Evolutionary conservation across 2,113 vertebrate species (phyloP).

Genomic region (Actenoides hombroni): DNA sequence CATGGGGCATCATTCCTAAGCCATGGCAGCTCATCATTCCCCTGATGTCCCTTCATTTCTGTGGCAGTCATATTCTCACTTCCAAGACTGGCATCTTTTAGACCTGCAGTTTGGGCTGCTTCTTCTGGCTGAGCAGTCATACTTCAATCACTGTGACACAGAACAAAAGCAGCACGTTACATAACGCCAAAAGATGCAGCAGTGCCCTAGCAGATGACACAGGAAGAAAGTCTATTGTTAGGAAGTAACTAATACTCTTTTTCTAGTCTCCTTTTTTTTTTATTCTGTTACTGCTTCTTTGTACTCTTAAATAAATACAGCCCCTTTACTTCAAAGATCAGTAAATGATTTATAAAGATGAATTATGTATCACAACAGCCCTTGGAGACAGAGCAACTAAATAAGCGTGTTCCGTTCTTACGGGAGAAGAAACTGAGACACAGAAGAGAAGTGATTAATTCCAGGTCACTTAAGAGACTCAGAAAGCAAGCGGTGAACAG

Average conservation of each 20-base stretch:
- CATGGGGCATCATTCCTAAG: not conserved
- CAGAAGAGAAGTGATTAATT: slow-evolving; percentile 30
- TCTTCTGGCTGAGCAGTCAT: slow-evolving; percentile 4
- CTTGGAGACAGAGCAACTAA: slow-evolving; percentile 23
- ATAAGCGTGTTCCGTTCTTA: not conserved
- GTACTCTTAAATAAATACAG: slow-evolving; percentile 32
- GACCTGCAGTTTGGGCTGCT: not conserved
- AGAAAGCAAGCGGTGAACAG: not conserved
- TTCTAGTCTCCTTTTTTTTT: not conserved
- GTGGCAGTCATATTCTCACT: not conserved
- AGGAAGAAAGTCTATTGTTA: not conserved
- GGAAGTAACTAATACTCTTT: not conserved
- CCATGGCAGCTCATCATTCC: not conserved
- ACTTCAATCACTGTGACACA: not conserved
- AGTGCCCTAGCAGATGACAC: not conserved
- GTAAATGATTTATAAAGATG: slow-evolving; percentile 64
- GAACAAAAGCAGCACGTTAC: not conserved
- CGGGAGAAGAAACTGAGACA: slow-evolving; percentile 20
- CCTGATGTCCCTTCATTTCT: not conserved
- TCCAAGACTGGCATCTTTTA: not conserved
- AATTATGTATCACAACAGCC: slow-evolving; percentile 60
- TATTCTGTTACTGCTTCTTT: slow-evolving; percentile 12
- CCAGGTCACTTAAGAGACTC: not conserved
- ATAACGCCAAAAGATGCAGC: not conserved
- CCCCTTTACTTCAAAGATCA: slow-evolving; percentile 28